phyloP scores from a whole-genome alignment of 2,888 invertebrate species.

The Julus scandinavius region DNA sequence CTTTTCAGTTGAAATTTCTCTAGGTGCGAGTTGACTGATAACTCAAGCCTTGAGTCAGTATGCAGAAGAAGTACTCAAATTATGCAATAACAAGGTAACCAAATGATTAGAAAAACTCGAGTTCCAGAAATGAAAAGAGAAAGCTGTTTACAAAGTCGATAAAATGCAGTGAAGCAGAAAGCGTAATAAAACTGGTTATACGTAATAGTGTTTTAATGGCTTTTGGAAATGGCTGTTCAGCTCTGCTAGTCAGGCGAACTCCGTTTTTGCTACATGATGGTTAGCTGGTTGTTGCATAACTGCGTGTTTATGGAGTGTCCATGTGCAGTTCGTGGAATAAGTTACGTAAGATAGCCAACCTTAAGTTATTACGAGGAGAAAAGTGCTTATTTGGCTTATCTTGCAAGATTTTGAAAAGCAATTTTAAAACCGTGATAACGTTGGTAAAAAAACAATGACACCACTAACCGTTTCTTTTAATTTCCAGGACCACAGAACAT shows the following conservation, averaged over 20 bases:
- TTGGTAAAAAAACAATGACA: too few relatives aligned
- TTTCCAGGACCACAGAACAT: conserved; percentile 45
- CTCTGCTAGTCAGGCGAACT: conserved; percentile 2
- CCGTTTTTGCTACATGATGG: neutral
- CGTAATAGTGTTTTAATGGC: conserved; percentile 21
- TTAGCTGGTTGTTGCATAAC: conserved; percentile 1
- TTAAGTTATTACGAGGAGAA: too few relatives aligned
- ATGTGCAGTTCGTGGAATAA: too few relatives aligned
- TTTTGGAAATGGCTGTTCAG: conserved; percentile 26
- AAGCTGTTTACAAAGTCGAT: conserved; percentile 30
- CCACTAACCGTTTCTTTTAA: neutral
- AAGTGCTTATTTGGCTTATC: too few relatives aligned
- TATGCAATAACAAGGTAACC: neutral
- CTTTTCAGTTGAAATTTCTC: too few relatives aligned
- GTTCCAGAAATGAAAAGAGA: neutral
- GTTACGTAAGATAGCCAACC: too few relatives aligned
- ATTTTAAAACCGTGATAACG: too few relatives aligned
- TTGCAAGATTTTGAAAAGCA: too few relatives aligned
- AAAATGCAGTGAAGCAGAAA: conserved; percentile 40
- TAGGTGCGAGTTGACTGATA: too few relatives aligned
- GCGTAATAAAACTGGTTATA: conserved; percentile 41
- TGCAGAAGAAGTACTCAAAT: neutral
- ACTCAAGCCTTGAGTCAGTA: neutral
- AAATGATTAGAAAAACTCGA: conserved; percentile 32
- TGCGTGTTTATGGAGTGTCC: neutral